A percentile compares a stretch with the other conserved stretches of the same genome.
Evolutionary conservation across 2,113 vertebrate species (phyloP).

Genomic region (Crocuta crocuta): DNA sequence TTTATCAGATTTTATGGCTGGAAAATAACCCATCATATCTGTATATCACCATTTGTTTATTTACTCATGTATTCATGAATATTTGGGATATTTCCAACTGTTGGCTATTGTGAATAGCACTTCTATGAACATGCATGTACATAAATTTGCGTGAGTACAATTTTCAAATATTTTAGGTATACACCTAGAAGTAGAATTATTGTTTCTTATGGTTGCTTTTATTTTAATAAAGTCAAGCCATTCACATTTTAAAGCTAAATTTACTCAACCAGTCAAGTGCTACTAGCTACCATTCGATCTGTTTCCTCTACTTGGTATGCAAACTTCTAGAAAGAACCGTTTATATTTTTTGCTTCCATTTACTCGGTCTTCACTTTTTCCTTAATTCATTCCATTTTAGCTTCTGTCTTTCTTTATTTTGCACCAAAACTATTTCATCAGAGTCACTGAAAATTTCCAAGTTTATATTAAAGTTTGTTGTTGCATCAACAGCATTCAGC

Average conservation of each 20-base stretch:
- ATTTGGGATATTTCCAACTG: not conserved
- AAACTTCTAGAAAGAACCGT: not conserved
- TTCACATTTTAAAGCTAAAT: not conserved
- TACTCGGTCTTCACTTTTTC: not conserved
- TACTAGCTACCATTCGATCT: not conserved
- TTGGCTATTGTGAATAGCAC: not conserved
- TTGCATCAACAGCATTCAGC: not conserved
- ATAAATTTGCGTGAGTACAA: not conserved
- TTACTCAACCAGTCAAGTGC: not conserved
- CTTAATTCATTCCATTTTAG: not conserved
- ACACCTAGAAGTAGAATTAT: not conserved
- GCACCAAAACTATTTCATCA: not conserved
- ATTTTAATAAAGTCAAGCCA: not conserved
- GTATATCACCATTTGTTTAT: not conserved
- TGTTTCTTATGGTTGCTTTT: not conserved
- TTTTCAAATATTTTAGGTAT: not conserved
- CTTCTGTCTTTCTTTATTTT: not conserved
- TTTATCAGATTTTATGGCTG: not conserved
- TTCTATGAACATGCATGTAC: rapidly evolving
- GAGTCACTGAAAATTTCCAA: not conserved
- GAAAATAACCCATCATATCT: not conserved
- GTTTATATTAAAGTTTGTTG: not conserved
- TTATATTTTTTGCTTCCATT: not conserved
- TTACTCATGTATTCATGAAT: not conserved
- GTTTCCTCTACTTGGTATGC: not conserved